Evolutionary conservation across 2,113 vertebrate genomes (phyloP), one percentile per base, ranked within the genome.

Genomic region (Coreoperca whiteheadi): DNA sequence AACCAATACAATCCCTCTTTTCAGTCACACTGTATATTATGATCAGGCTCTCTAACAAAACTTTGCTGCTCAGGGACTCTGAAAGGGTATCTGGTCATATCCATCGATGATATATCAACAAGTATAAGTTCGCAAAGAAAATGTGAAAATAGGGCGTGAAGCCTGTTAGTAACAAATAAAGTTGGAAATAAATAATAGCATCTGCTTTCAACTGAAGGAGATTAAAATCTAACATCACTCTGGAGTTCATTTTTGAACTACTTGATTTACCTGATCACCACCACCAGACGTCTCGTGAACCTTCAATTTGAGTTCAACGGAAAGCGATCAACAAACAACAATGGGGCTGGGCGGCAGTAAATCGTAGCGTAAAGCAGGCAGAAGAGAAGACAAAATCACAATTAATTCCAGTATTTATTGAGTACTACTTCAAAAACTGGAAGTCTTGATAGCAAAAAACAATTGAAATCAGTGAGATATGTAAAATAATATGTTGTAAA

Each of bases 201-300:
- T 12, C 6, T 16, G 14, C 2, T 9, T 8, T n/a, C 12, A 43
- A 18, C 20, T 15, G 8, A 53, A 25, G 16, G 21, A 71, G 10
- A 39, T 37, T 77, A 37, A 56, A 74, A 34, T 41, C 23, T 51
- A 39, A 69, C 20, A 46, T 60, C 9, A 43, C 4, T 8, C 6
- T n/a, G 16, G 32, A 46, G 79, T 43, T 75, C 1, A 63, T 46
- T 71, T 77, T 37, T 56, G n/a, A 86, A 56, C 48, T 74, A 54
- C 74, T 65, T 46, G 63, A 75, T 59, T 78, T 80, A 86, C 72
- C 78, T 84, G 77, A 80, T n/a, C 70, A 57, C 53, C 81, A 61
- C 59, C 73, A 79, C 82, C 87, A 92, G 90, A 91, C 92, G 86
- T 92, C 88, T 91, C 84, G 84, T 92, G 88, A 93, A 91, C 90